Percentiles rank a stretch among this genome's conserved stretches.
Conservation (phyloP, 2,888 invertebrate genomes). For the Macrosiphum euphorbiae region DNA sequence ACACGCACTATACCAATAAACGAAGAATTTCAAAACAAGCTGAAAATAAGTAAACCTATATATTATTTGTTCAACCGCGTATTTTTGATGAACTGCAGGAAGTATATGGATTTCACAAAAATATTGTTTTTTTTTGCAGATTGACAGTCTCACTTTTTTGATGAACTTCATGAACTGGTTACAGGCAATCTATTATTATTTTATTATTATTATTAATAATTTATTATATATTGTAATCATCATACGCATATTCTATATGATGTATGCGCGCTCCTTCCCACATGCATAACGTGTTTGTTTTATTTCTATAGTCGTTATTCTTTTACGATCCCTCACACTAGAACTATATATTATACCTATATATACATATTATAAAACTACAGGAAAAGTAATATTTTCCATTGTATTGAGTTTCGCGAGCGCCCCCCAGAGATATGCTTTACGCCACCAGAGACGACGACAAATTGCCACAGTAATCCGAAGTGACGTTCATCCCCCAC, state of each 20-base stretch:
- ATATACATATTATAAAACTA: background rate
- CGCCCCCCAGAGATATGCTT: conserved; percentile 31
- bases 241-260: background rate
- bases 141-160: background rate
- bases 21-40: too few species aligned
- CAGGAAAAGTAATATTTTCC: conserved; percentile 10
- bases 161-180: too few species aligned
- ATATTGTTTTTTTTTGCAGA: background rate
- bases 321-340: background rate
- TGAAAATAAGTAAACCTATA: too few species aligned
- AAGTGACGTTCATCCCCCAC: conserved; percentile 57
- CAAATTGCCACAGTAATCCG: conserved; percentile 60
- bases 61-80: too few species aligned
- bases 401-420: conserved; percentile 23
- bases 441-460: conserved; percentile 17
- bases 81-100: too few species aligned
- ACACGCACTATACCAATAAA: background rate
- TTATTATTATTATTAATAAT: background rate
- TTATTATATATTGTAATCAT: too few species aligned
- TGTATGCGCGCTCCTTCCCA: background rate
- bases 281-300: background rate
- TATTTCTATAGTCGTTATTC: background rate
- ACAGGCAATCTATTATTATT: background rate
- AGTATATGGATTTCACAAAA: background rate
- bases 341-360: background rate